Percentiles rank a stretch among this genome's conserved stretches.
Conservation (phyloP, 1,140 invertebrate species). For the Sipha flava region DNA sequence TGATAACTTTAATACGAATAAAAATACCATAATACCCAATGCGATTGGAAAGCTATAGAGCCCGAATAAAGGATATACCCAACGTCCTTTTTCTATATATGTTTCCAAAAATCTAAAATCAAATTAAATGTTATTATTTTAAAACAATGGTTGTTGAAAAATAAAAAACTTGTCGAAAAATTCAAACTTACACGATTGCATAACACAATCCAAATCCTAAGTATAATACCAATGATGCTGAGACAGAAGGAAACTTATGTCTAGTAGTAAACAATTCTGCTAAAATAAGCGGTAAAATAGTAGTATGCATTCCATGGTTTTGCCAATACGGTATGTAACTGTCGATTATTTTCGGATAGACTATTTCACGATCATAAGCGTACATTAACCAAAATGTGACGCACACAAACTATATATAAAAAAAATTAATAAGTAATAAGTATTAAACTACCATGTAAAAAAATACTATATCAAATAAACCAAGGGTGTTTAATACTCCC, state of each 20-base stretch:
- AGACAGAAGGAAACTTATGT: slow-evolving; percentile 55
- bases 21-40: not conserved
- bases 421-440: too few relatives aligned
- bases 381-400: slow-evolving; percentile 60
- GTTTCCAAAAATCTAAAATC: slow-evolving; percentile 18
- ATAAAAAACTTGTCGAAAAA: too few relatives aligned
- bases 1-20: not conserved
- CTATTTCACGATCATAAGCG: slow-evolving; percentile 56
- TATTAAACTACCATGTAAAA: too few relatives aligned
- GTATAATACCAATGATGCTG: not conserved
- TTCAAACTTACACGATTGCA: slow-evolving; percentile 29
- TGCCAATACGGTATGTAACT: slow-evolving; percentile 55
- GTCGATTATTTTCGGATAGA: slow-evolving; percentile 56
- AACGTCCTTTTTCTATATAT: slow-evolving; percentile 25
- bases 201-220: not conserved
- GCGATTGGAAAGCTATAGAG: not conserved
- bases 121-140: not conserved
- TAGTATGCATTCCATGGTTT: slow-evolving; percentile 59
- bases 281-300: slow-evolving; percentile 59
- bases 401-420: slow-evolving; percentile 52
- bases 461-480: too few relatives aligned
- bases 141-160: not conserved
- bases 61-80: slow-evolving; percentile 26
- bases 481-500: too few relatives aligned
- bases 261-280: slow-evolving; percentile 61